Evolutionary conservation across 2,888 invertebrate species (phyloP), one percentile per base, ranked within the genome.

Genomic region (Pristionchus maxplancki): DNA sequence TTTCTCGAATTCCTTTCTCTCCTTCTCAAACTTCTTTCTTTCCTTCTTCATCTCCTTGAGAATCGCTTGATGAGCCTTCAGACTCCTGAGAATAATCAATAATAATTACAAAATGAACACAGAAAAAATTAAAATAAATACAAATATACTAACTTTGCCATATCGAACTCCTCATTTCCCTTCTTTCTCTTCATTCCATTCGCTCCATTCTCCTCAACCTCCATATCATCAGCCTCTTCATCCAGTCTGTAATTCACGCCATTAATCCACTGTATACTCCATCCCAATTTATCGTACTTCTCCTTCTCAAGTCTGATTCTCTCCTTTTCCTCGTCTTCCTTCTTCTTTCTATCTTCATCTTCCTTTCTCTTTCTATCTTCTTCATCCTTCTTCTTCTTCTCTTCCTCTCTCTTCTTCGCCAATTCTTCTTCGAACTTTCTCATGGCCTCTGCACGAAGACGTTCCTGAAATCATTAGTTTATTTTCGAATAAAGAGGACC

Each of bases 1-100:
- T 34, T 87, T 87, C 67, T 87, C 34, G 9, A 87, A 50, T n/a
- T 87, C 50, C 86, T 87, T 71, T 71, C 40, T 67, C 34, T 87
- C 86, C 86, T 87, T 87, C 50, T 34, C 50, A 67, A 87, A 50
- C 71, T 71, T 87, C 71, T 87, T 87, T 20, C 86, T 48, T 20
- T 87, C 86, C 71, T 50, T 87, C 71, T 71, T 67, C 44, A 87
- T 71, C 64, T 85, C 85, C 28, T 85, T 85, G 40, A 85, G 64
- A 64, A 85, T 44, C n/a, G 28, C 15, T 28, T 85, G 85, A 44
- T 85, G 62, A 64, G 85, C 85, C 34, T 85, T 85, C 28, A 85
- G 64, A 15, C 62, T 40, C 28, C 85, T 85, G 48, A 24, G 53
- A 62, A 20, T 0, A 44, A 17, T 34, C 1, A 83, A 83, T 53